These are phyloP conservation scores for Menidia beryllina DNA, from an alignment of 2,113 vertebrate genomes.

Conservation along the genomic window DNA sequence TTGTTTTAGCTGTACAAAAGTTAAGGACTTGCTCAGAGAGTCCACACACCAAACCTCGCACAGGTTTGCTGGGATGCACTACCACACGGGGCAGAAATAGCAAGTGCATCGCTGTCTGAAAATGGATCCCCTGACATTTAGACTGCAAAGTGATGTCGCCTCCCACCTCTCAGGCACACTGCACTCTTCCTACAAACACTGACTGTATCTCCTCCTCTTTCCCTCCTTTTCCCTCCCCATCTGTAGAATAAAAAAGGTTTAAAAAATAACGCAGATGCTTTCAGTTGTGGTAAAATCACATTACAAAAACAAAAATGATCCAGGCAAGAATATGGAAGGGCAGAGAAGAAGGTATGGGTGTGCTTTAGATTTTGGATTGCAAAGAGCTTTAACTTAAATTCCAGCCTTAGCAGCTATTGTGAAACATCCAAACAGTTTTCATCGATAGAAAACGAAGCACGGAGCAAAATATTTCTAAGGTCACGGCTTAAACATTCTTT, in stretches of 20 bases:
- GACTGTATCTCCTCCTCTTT: slow-evolving; percentile 26
- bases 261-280: slow-evolving; percentile 68
- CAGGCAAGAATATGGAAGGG: slow-evolving; percentile 52
- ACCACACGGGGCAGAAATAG: slow-evolving; percentile 42
- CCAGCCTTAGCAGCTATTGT: neutral
- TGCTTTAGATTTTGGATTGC: neutral
- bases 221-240: slow-evolving; percentile 30
- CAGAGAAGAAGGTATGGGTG: slow-evolving; percentile 26
- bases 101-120: slow-evolving; percentile 61
- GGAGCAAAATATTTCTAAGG: slow-evolving; percentile 39
- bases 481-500: slow-evolving; percentile 45
- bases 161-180: slow-evolving; percentile 23
- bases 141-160: slow-evolving; percentile 54
- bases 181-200: slow-evolving; percentile 16
- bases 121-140: slow-evolving; percentile 65
- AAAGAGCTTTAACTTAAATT: neutral
- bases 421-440: slow-evolving; percentile 27
- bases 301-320: no score
- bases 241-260: slow-evolving; percentile 60
- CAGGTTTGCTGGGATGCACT: slow-evolving; percentile 40
- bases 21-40: neutral
- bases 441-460: slow-evolving; percentile 13
- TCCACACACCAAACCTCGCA: slow-evolving; percentile 1
- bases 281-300: slow-evolving; percentile 67
- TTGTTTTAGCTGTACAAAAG: slow-evolving; percentile 5